Percentiles rank a stretch among this genome's conserved stretches.
These are phyloP conservation scores for Macrochelys suwanniensis DNA, from an alignment of 2,797 vertebrate species.

Conservation along the genomic window DNA sequence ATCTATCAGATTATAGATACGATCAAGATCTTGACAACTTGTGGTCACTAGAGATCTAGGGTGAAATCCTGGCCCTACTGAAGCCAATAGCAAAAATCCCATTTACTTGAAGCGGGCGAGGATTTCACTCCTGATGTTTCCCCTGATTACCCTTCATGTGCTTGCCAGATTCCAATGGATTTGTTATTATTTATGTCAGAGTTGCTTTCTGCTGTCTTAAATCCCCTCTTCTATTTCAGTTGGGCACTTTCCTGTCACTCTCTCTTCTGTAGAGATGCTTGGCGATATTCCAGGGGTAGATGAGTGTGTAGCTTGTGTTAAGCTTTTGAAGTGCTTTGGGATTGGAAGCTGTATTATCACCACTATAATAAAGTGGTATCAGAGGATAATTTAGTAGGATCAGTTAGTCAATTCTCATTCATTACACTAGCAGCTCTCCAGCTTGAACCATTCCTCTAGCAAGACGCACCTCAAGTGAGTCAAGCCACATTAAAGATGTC, in stretches of 20 bases:
- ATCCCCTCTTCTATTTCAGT: neutral
- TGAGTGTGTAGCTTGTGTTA: neutral
- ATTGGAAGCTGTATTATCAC: neutral
- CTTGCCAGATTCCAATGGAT: neutral
- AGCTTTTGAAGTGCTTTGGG: neutral
- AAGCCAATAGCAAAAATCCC: neutral
- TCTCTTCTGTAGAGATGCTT: neutral
- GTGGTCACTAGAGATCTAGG: neutral
- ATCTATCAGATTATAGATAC: neutral
- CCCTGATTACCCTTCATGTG: rapidly evolving
- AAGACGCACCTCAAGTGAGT: neutral
- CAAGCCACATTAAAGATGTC: neutral
- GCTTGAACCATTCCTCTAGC: neutral
- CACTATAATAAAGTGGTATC: neutral
- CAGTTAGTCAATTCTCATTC: neutral
- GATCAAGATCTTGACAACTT: neutral
- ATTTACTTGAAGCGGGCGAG: neutral
- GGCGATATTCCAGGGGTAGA: neutral
- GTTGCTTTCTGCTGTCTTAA: neutral
- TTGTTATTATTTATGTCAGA: neutral
- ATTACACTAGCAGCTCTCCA: neutral
- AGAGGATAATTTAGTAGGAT: neutral
- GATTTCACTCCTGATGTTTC: rapidly evolving
- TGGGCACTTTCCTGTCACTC: neutral
- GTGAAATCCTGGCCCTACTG: neutral